Conservation (phyloP, 2,888 invertebrate species). For the Itoplectis maculator region DNA sequence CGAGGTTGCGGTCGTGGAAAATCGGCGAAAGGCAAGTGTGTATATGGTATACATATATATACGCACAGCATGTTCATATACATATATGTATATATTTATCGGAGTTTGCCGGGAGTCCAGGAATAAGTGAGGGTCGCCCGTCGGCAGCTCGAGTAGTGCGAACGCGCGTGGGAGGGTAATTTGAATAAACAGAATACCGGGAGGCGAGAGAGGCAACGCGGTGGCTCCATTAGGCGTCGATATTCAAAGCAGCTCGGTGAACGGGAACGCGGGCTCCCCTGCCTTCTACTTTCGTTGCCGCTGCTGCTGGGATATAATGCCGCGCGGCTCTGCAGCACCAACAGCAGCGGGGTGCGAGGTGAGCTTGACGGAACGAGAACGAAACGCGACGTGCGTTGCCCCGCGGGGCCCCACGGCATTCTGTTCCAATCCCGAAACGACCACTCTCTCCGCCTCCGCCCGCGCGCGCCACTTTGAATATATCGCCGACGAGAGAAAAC, state of each 20-base stretch:
- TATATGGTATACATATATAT: too few species aligned
- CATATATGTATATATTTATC: conserved; percentile 26
- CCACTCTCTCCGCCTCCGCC: not conserved
- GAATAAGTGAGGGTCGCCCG: conserved; percentile 27
- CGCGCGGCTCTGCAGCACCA: too few species aligned
- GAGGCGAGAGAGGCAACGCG: conserved; percentile 69
- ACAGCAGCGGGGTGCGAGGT: conserved; percentile 2
- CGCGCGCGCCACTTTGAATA: conserved; percentile 40
- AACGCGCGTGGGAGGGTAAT: conserved; percentile 68
- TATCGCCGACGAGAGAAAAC: not conserved
- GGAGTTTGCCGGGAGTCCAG: conserved; percentile 17
- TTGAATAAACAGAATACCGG: conserved; percentile 77
- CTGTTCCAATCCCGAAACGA: conserved; percentile 25
- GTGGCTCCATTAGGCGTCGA: conserved; percentile 78
- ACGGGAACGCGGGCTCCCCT: conserved; percentile 28
- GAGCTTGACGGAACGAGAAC: conserved; percentile 59
- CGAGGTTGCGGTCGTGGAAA: not conserved
- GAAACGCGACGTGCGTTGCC: conserved; percentile 51
- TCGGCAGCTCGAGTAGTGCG: conserved; percentile 29
- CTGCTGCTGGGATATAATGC: conserved; percentile 9
- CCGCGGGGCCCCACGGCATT: not conserved
- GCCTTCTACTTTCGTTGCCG: not conserved
- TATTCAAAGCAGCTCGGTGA: conserved; percentile 74
- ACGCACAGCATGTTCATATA: too few species aligned
- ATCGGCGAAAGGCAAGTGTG: conserved; percentile 14